Percentiles rank a stretch among this genome's conserved stretches.
Conservation (phyloP, 1,140 invertebrate genomes). For the Calosoma granatense region DNA sequence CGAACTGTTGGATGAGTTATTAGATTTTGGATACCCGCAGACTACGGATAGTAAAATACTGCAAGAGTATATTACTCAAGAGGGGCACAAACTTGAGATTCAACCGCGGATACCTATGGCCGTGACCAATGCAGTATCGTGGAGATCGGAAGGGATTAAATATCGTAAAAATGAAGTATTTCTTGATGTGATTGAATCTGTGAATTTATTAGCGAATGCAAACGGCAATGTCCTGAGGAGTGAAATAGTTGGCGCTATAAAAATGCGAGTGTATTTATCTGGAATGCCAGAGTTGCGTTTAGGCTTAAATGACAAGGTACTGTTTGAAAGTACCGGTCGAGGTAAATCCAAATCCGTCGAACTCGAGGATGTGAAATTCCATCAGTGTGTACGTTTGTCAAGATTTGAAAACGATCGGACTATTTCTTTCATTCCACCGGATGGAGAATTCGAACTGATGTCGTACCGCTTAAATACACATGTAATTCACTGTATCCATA, state of each 20-base stretch:
- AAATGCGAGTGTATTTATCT: conserved; percentile 97
- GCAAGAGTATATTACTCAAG: conserved; percentile 98
- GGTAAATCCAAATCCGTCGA: conserved; percentile 99
- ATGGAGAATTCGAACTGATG: conserved; percentile 99
- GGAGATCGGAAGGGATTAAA: conserved; percentile 97
- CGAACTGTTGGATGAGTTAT: conserved; percentile 94
- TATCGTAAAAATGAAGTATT: conserved; percentile 99
- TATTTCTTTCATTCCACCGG: conserved; percentile 98
- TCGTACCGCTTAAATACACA: conserved; percentile 96
- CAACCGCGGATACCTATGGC: conserved; percentile 95
- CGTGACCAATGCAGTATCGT: conserved; percentile 99
- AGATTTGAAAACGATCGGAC: conserved; percentile 98
- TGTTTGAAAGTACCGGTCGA: conserved; percentile 95
- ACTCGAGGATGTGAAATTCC: conserved; percentile 98
- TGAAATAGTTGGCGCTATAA: conserved; percentile 98
- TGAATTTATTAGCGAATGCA: conserved; percentile 94
- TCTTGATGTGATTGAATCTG: conserved; percentile 98
- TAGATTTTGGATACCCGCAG: conserved; percentile 99
- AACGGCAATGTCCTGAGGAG: conserved; percentile 96
- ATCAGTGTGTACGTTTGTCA: conserved; percentile 96
- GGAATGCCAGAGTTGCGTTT: conserved; percentile 99
- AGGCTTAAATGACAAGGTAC: conserved; percentile 97
- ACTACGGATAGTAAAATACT: conserved; percentile 98
- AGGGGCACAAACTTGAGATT: conserved; percentile 96
- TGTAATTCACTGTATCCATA: conserved; percentile 41